A percentile compares a stretch with the other conserved stretches of the same genome.
Conservation (phyloP, 2,888 invertebrate species). For the Lycophotia porphyrea region DNA sequence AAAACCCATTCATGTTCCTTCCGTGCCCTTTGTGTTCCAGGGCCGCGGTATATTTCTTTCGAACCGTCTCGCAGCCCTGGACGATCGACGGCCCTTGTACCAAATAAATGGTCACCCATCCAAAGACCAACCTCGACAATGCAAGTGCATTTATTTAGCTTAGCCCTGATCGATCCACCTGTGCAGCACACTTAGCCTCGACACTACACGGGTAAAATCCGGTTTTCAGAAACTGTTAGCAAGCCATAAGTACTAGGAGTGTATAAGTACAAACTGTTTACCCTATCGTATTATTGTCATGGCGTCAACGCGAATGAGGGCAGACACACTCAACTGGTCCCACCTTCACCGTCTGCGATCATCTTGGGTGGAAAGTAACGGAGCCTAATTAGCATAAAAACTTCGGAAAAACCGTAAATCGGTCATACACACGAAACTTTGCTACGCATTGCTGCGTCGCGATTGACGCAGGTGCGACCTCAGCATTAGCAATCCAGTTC, state of each 20-base stretch:
- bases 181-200: background rate
- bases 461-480: background rate
- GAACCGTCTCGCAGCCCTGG: too few species aligned
- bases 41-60: too few species aligned
- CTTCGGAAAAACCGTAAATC: background rate
- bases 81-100: background rate
- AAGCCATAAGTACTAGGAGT: slow-evolving; percentile 28
- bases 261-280: slow-evolving; percentile 33
- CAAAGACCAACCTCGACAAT: background rate
- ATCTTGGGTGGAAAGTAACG: slow-evolving; percentile 16
- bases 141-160: background rate
- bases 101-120: background rate
- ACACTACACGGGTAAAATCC: background rate
- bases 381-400: background rate
- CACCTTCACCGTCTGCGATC: slow-evolving; percentile 24
- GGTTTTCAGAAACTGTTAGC: slow-evolving; percentile 11
- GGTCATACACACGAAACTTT: background rate
- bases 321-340: slow-evolving; percentile 37
- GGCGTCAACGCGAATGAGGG: slow-evolving; percentile 54
- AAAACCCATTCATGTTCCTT: too few species aligned
- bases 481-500: background rate
- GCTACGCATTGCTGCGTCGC: background rate
- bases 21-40: too few species aligned
- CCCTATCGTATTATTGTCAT: slow-evolving; percentile 10
- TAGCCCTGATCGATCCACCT: background rate